Conservation (phyloP, 2,797 vertebrate genomes). For the Kryptopterus vitreolus region DNA sequence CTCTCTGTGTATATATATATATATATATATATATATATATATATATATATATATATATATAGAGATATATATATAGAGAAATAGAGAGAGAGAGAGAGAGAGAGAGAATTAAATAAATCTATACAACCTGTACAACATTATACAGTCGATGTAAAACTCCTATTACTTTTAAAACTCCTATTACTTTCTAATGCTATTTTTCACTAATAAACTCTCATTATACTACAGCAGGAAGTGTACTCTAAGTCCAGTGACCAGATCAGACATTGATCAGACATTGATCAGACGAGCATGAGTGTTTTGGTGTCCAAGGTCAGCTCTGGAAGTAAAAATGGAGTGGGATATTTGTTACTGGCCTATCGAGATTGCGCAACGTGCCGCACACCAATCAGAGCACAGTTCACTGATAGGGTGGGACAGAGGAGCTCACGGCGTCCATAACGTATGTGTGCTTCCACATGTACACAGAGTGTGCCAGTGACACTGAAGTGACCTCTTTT, state of each 20-base stretch:
- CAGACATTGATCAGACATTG: conserved; percentile 31
- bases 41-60: too few species aligned
- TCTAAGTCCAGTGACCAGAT: background rate
- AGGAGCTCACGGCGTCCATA: background rate
- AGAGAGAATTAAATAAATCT: too few species aligned
- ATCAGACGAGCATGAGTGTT: background rate
- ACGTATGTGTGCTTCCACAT: conserved; percentile 30
- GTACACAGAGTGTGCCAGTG: conserved; percentile 18
- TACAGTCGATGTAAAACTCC: background rate
- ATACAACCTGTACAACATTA: too few species aligned
- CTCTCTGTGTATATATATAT: too few species aligned
- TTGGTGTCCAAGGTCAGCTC: conserved; percentile 56
- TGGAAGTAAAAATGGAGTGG: background rate
- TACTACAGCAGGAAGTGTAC: background rate
- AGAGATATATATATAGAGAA: too few species aligned
- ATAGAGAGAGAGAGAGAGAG: too few species aligned
- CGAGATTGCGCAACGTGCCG: conserved; percentile 10
- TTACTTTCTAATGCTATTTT: background rate
- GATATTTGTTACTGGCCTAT: conserved; percentile 42
- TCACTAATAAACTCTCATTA: background rate
- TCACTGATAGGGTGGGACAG: background rate
- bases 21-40: too few species aligned
- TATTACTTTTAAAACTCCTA: background rate
- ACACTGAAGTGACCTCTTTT: conserved; percentile 33
- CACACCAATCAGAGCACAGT: conserved; percentile 51